Evolutionary conservation across 2,888 invertebrate species (phyloP).

Genomic region (Tyria jacobaeae): DNA sequence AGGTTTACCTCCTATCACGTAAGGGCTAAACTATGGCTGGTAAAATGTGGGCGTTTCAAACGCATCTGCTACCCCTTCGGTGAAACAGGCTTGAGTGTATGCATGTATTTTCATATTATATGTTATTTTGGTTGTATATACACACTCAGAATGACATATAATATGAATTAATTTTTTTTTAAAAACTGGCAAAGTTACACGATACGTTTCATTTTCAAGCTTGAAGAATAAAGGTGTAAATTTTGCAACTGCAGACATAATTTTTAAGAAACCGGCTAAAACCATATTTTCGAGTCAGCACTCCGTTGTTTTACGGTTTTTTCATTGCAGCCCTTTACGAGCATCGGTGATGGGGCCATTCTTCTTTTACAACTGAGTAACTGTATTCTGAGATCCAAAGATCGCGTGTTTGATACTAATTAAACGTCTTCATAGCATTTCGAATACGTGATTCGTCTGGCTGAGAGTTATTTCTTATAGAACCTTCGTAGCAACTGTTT

Average conservation of each 20-base stretch:
- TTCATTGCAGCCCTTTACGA: constrained; percentile 83
- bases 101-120: no score
- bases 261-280: constrained; percentile 62
- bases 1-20: no score
- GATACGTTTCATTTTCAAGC: neutral
- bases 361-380: constrained; percentile 69
- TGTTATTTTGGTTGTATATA: no score
- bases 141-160: neutral
- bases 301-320: constrained; percentile 78
- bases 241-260: constrained; percentile 39
- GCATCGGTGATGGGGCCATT: constrained; percentile 72
- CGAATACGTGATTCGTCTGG: constrained; percentile 74
- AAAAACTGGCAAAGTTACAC: neutral
- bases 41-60: no score
- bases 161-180: neutral
- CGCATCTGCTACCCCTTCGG: no score
- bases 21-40: no score
- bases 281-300: constrained; percentile 75
- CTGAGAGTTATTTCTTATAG: constrained; percentile 67
- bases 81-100: no score
- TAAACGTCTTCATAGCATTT: constrained; percentile 73
- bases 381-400: constrained; percentile 68
- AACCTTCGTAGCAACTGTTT: constrained; percentile 46
- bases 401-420: constrained; percentile 82
- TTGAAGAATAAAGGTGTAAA: constrained; percentile 1